Evolutionary conservation across 2,888 invertebrate species (phyloP), one percentile per base, ranked within the genome.

Genomic region (Gastracanthus pulcherrimus): DNA sequence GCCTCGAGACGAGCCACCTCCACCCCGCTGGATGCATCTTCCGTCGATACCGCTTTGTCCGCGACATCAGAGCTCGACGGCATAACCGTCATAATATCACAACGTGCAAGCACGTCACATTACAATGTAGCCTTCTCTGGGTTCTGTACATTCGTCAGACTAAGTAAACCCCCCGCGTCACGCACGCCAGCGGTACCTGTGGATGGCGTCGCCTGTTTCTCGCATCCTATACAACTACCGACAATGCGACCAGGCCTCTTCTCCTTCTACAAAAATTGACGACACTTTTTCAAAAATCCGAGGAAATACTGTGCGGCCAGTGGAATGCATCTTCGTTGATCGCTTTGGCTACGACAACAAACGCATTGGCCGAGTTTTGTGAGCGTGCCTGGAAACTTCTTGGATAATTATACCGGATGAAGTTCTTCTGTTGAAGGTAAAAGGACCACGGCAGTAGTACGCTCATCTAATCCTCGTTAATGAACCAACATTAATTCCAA

Each of bases 21-120:
- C 87, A 92, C 89, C 83, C 91, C 90, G 74, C 87, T 87, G 76
- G 89, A 88, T 70, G 86, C 89, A 85, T 94, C 94, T 92, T 95
- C 95, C 87, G 95, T 95, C 89, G 95, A 95, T 86, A 95, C 95
- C 87, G 95, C 94, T 92, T 95, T 95, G 93, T 95, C 95, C 90
- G 94, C 94, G 92, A 92, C 92, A 87, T 92, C 91, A 85, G 88
- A 87, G 82, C 89, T 89, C 92, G 90, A 87, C 87, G 90, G 90
- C 88, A 90, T 90, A 78, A 90, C 90, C 89, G 90, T 90, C 90
- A 90, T 91, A 70, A 69, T 78, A 72, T 31, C 3, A 11, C 38
- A 67, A 74, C 62, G 45, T 48, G 62, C 60, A 3, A 26, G 36
- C 69, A 64, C 77, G 70, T 70, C 62, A 71, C 70, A 58, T 76